Percentiles rank a stretch among this genome's conserved stretches.
Evolutionary conservation across 1,140 invertebrate species (phyloP).

Genomic region (Heliconius nattereri): DNA sequence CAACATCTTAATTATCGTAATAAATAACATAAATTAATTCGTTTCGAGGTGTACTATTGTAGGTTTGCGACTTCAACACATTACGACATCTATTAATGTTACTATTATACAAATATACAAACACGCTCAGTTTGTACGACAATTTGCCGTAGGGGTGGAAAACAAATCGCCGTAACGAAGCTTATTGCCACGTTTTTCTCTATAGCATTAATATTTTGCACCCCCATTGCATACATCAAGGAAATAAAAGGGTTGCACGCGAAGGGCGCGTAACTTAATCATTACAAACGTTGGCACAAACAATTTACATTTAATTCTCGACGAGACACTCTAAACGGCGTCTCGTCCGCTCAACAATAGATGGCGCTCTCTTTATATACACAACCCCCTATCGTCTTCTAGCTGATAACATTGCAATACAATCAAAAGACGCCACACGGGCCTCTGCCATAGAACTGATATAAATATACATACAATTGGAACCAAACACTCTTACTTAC

Average conservation of each 20-base stretch:
- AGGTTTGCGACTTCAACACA: conserved; percentile 57
- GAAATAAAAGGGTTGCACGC: conserved; percentile 76
- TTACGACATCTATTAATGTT: conserved; percentile 70
- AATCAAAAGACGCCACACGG: background rate
- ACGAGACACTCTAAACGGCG: conserved; percentile 46
- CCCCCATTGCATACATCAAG: conserved; percentile 77
- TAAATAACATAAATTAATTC: conserved; percentile 78
- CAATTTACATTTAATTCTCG: conserved; percentile 73
- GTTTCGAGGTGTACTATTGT: conserved; percentile 60
- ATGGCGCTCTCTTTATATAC: conserved; percentile 74
- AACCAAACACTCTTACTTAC: background rate
- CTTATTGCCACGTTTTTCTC: conserved; percentile 69
- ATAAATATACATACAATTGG: conserved; percentile 22
- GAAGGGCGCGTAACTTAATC: conserved; percentile 74
- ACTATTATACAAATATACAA: conserved; percentile 74
- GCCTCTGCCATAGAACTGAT: conserved; percentile 37
- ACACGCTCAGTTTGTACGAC: conserved; percentile 67
- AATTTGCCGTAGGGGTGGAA: conserved; percentile 63
- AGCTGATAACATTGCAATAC: conserved; percentile 41
- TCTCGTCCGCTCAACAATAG: conserved; percentile 65
- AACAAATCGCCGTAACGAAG: conserved; percentile 76
- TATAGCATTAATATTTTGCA: conserved; percentile 74
- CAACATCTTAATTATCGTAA: conserved; percentile 68
- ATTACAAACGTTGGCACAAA: conserved; percentile 79
- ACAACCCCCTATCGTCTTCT: conserved; percentile 49